Base-by-base conservation (phyloP, 2,113 vertebrate species). In the Anoplopoma fimbria region DNA sequence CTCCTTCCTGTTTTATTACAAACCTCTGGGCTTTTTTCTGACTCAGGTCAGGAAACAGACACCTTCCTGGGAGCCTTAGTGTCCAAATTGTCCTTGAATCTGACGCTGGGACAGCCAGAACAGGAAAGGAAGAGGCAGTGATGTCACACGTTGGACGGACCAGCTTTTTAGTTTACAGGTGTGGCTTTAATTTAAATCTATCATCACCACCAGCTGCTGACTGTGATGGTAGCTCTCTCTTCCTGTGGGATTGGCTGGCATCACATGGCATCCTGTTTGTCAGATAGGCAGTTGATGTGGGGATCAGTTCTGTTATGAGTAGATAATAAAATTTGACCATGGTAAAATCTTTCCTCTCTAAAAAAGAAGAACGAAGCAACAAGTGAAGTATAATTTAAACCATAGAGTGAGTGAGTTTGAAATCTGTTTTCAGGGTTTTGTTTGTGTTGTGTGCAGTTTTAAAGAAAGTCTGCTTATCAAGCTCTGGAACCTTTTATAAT, bases 1-100 rank as follows among this genome's bases (percentile, higher is more conserved):
- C 9, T 1, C n/a, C 12, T 65, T 84, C 75, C 75, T 70, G 72
- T 82, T 69, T 73, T 3, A 51, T 34, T 25, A 5, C 29, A 15
- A 69, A 69, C 71, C 68, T 40, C 9, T 40, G 69, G 31, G 42
- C 13, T 31, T 53, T 71, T 70, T 33, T 36, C 4, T 25, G 36
- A 62, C 9, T 68, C 67, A 53, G 82, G 79, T 82, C 88, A 89
- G 88, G 88, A 89, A 83, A 85, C 88, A 89, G 85, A 80, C 67
- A 5, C 69, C 58, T 83, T 85, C 82, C 79, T 74, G 71, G 76
- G 79, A 85, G 82, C 76, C 76, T 76, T 25, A 23, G 74, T 51
- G 84, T 62, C 82, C 60, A 57, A 40, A 78, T 2, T 14, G 45
- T 49, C 69, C 84, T 86, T 83, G 72, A 77, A 55, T 4, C 69